Conservation (phyloP, 2,888 invertebrate genomes). For the Beris morrisii region DNA sequence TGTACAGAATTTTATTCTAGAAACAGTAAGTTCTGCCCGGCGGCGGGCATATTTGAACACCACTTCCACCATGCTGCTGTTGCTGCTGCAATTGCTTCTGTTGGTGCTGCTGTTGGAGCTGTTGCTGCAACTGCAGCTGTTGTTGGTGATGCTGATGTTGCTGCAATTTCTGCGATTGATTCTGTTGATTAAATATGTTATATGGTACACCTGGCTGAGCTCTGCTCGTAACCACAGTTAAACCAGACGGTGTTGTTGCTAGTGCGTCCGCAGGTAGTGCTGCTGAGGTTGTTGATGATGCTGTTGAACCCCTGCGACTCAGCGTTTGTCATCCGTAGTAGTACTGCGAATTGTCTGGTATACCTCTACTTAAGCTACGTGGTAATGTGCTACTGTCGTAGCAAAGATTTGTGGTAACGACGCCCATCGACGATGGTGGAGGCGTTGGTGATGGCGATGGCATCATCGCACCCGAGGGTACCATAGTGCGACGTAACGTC, state of each 20-base stretch:
- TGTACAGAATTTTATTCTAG: constrained; percentile 49
- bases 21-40: constrained; percentile 52
- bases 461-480: constrained; percentile 49
- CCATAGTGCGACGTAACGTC: constrained; percentile 51
- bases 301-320: constrained; percentile 45
- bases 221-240: constrained; percentile 41
- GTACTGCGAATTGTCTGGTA: constrained; percentile 45
- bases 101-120: constrained; percentile 37
- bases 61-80: constrained; percentile 38
- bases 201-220: constrained; percentile 43
- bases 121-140: constrained; percentile 17
- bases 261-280: constrained; percentile 36
- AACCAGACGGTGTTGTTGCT: constrained; percentile 26
- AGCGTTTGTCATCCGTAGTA: constrained; percentile 56
- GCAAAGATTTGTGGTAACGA: constrained; percentile 46
- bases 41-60: constrained; percentile 46
- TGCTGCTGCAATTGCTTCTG: constrained; percentile 44
- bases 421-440: constrained; percentile 40
- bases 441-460: constrained; percentile 43
- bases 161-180: constrained; percentile 19
- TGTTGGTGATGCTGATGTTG: constrained; percentile 25
- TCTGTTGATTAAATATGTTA: constrained; percentile 27
- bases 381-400: constrained; percentile 52
- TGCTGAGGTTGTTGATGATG: constrained; percentile 48
- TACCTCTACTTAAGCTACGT: constrained; percentile 42